Evolutionary conservation across 2,797 vertebrate species (phyloP), one percentile per base, ranked within the genome.

Genomic region (Eidolon dupreanum): DNA sequence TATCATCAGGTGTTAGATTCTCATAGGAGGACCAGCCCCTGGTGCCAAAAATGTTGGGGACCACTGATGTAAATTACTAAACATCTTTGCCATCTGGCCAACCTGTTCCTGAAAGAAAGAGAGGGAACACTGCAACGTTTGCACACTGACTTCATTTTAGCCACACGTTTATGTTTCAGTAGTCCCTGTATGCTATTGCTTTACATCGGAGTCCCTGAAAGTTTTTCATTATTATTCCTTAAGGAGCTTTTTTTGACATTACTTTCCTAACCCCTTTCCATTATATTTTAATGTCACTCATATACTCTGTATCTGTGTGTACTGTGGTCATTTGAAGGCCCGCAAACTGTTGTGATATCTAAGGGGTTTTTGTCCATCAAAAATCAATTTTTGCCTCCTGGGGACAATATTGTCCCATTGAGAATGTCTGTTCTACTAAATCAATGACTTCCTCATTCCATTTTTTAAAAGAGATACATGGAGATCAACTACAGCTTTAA

Each of bases 231-330:
- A 13, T 53, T 11, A 3, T 28, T 12, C 4, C 36, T 38, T 53
- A 11, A 5, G 19, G 33, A 84, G 26, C 3, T 55, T 49, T 46
- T 8, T 24, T 6, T 33, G 38, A 63, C 8, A 0, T 57, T 36
- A 59, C 57, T 61, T 59, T 41, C 33, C 38, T 57, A 38, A 63
- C 24, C 24, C 2, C 15, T 22, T 24, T 53, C 55, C 15, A 36
- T 24, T 2, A 57, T 28, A 63, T 36, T 33, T 65, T 61, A 41
- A 41, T 46, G 31, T 26, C 73, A 20, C 8, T 51, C 49, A 61
- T 5, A 31, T 0, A 5, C 26, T 41, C 1, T 28, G 0, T 22
- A 6, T 22, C 22, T 51, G 4, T 53, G 20, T 9, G 26, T 20
- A 10, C 33, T 8, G 10, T 4, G 19, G 8, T 43, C 68, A 38